Evolutionary conservation across 2,113 vertebrate species (phyloP).

Genomic region (Atherinomorus stipes): DNA sequence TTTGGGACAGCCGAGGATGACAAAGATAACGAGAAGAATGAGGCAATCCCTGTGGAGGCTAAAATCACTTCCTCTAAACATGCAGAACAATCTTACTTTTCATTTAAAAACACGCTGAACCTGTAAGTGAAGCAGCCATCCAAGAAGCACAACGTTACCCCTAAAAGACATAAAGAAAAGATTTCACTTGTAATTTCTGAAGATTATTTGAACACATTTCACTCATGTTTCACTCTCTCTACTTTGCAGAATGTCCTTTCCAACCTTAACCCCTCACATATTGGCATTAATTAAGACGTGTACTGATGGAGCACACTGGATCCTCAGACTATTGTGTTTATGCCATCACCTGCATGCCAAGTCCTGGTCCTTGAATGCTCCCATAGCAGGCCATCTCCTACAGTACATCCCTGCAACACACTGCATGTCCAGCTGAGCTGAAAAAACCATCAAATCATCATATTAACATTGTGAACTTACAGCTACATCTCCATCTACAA

Average conservation of each 20-base stretch:
- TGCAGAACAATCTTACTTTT: not conserved
- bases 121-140: not conserved
- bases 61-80: slow-evolving; percentile 7
- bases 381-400: slow-evolving; percentile 38
- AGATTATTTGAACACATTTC: not conserved
- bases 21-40: slow-evolving; percentile 29
- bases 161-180: not conserved
- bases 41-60: not conserved
- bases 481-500: slow-evolving; percentile 49
- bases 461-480: slow-evolving; percentile 31
- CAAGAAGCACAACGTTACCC: not conserved
- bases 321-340: slow-evolving; percentile 54
- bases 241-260: slow-evolving; percentile 71
- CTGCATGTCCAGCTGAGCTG: slow-evolving; percentile 45
- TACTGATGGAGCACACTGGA: slow-evolving; percentile 64
- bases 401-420: slow-evolving; percentile 53
- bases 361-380: slow-evolving; percentile 55
- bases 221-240: slow-evolving; percentile 17
- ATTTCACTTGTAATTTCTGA: not conserved
- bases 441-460: slow-evolving; percentile 44
- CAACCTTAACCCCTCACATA: slow-evolving; percentile 67
- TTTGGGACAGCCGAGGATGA: slow-evolving; percentile 16
- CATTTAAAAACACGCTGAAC: slow-evolving; percentile 1
- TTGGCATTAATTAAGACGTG: slow-evolving; percentile 66
- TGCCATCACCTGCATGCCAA: slow-evolving; percentile 55